Conservation (phyloP, 2,888 invertebrate genomes). For the Nemapogon koenigi region DNA sequence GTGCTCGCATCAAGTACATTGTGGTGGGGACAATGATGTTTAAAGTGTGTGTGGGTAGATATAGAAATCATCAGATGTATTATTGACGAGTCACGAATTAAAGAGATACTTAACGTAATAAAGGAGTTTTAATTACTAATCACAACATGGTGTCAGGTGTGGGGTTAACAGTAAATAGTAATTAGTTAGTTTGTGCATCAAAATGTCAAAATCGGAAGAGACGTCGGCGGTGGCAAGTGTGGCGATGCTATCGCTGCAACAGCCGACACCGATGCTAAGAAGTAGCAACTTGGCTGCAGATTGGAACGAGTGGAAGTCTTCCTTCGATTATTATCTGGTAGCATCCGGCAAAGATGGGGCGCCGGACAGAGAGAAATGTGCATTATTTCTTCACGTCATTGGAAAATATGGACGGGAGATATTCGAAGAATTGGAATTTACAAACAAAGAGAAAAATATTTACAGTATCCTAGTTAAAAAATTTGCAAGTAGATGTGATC, state of each 20-base stretch:
- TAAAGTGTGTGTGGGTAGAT: too few relatives aligned
- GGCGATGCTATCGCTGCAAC: conserved; percentile 5
- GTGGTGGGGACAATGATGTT: too few relatives aligned
- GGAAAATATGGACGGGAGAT: conserved; percentile 15
- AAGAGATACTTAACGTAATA: too few relatives aligned
- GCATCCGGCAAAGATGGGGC: conserved; percentile 5
- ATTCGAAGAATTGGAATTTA: conserved; percentile 14
- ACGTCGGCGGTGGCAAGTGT: too few relatives aligned
- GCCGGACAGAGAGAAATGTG: conserved; percentile 1
- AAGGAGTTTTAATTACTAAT: too few relatives aligned
- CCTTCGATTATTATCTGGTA: conserved; percentile 7
- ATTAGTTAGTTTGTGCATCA: too few relatives aligned
- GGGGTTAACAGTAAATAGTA: too few relatives aligned
- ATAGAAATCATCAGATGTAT: too few relatives aligned
- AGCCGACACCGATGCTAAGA: conserved; percentile 4
- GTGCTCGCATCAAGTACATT: too few relatives aligned
- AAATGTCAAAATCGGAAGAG: neutral
- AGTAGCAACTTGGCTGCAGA: conserved; percentile 3
- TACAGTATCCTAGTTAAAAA: conserved; percentile 10
- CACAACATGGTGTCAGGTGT: too few relatives aligned
- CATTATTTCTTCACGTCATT: conserved; percentile 18
- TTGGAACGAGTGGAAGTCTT: conserved; percentile 4
- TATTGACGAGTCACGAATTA: too few relatives aligned
- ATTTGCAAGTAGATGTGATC: conserved; percentile 10
- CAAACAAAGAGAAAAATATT: neutral